A percentile compares a stretch with the other conserved stretches of the same genome.
phyloP scores from a whole-genome alignment of 2,888 invertebrate genomes.

The Drosophila trichaetosa region DNA sequence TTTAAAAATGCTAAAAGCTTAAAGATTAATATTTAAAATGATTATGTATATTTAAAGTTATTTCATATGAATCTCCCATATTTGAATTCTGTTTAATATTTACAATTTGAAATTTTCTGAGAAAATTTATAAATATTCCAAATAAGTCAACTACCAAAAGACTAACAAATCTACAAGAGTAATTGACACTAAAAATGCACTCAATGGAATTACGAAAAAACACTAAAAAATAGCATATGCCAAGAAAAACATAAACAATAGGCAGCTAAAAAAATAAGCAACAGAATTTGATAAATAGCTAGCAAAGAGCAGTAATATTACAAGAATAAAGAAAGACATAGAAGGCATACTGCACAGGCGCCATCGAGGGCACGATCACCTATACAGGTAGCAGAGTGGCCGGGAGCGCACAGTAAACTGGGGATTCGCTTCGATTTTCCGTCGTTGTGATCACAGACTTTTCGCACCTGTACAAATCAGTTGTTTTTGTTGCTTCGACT shows the following conservation, averaged over 20 bases:
- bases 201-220: conserved; percentile 3
- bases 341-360: neutral
- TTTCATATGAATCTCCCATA: neutral
- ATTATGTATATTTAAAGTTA: neutral
- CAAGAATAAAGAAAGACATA: conserved; percentile 18
- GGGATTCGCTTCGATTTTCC: conserved; percentile 29
- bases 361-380: conserved; percentile 26
- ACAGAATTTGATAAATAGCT: conserved; percentile 5
- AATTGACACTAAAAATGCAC: conserved; percentile 13
- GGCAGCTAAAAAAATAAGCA: conserved; percentile 14
- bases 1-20: neutral
- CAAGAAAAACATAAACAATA: conserved; percentile 8
- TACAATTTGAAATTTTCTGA: neutral
- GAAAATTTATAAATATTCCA: neutral
- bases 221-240: neutral
- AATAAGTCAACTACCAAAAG: neutral
- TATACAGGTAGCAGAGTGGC: conserved; percentile 6
- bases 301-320: neutral
- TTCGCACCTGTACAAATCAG: conserved; percentile 77
- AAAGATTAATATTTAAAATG: neutral
- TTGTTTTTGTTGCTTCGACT: conserved; percentile 39
- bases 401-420: neutral
- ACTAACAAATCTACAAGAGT: neutral
- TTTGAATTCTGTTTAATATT: neutral
- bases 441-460: conserved; percentile 71